Base-by-base conservation (phyloP, 2,888 invertebrate species). In the Trichopria drosophilae region DNA sequence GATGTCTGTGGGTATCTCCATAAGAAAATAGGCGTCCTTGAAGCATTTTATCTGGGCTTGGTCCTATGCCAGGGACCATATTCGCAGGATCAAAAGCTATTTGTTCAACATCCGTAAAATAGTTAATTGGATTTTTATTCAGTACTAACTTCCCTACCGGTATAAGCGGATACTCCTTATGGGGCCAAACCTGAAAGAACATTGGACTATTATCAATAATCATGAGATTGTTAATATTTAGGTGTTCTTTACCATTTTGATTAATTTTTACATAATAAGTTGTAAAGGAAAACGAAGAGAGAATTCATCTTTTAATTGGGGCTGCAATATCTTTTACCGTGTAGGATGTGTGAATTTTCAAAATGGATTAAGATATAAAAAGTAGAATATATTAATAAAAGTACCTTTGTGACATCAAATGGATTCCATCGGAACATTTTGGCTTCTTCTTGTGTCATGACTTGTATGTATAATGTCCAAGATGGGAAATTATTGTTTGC, bases 81-180 rank as follows among this genome's bases (percentile, higher is more conserved):
- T 93, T 88, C 1, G 91, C 83, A 0, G 93, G 93, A 63, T 86
- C 86, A 77, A 93, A 93, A 2, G 93, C 93, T 51, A 89, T 80
- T 73, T 94, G 93, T 75, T 95, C 94, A 28, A 93, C 88, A 74
- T 94, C 93, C 12, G 89, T 85, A 73, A 93, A 94, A 74, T 93
- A 94, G 74, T 93, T 93, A 61, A 82, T 84, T 0, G 94, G 93
- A 74, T 94, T 94, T 51, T 85, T 83, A 72, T 95, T 86, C 42
- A 95, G 78, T 1, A 87, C 86, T 61, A 95, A 66, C 75, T 86
- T 86, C 1, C 95, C 95, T 0, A 93, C 90, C 9, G 85, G 88
- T 58, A 92, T 87, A 48, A 94, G 78, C 3, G 94, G 94, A 73
- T 81, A 93, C 1, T 93, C 90, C 15, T 77, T 72, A 57, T 93